Percentiles rank a stretch among this genome's conserved stretches.
Conservation (phyloP, 37 sponge, comb jelly and placozoan species). For the Tethya wilhelma region DNA sequence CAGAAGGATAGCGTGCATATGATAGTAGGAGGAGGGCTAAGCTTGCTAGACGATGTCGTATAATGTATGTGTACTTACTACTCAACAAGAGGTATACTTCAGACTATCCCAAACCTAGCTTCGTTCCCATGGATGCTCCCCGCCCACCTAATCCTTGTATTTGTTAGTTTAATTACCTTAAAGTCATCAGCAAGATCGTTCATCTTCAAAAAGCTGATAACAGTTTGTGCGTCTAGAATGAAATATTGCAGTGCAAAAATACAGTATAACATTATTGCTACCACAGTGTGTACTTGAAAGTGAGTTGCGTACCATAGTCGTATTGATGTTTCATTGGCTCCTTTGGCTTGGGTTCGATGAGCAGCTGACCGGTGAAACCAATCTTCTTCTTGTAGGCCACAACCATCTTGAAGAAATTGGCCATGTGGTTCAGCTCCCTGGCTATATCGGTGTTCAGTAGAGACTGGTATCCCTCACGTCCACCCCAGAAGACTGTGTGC, state of each 20-base stretch:
- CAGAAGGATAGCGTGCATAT: no score
- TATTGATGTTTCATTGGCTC: constrained; percentile 82
- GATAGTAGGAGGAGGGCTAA: no score
- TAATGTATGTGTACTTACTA: no score
- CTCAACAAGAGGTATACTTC: neutral
- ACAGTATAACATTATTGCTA: constrained; percentile 6
- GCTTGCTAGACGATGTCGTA: no score
- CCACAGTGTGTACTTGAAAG: no score
- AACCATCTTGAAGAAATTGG: constrained; percentile 68
- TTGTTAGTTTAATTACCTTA: constrained; percentile 40
- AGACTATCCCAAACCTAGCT: neutral
- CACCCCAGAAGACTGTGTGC: constrained; percentile 74
- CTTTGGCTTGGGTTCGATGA: constrained; percentile 80
- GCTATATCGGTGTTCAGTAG: constrained; percentile 72
- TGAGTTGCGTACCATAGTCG: constrained; percentile 58
- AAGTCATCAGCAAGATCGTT: constrained; percentile 60
- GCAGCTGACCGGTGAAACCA: constrained; percentile 75
- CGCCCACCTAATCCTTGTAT: neutral
- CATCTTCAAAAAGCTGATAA: constrained; percentile 66
- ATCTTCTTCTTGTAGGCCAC: constrained; percentile 76
- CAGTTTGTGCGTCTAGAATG: no score
- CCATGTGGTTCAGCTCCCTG: constrained; percentile 80
- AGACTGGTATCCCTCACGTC: constrained; percentile 76
- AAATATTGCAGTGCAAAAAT: neutral
- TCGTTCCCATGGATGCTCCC: neutral